Conservation (phyloP, 2,888 invertebrate genomes). For the Drosophila birchii region DNA sequence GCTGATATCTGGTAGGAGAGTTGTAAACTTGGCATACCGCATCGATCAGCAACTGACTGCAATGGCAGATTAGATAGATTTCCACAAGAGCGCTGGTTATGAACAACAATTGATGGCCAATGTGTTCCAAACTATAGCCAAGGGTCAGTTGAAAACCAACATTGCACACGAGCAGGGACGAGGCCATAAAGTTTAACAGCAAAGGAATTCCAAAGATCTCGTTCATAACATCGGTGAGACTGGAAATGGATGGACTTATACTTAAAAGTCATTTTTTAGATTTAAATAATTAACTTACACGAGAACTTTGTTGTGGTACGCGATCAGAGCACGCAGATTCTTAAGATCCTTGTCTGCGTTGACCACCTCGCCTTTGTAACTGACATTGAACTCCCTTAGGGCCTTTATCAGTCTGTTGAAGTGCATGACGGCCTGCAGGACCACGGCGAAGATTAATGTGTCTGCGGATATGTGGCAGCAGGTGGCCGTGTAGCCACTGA, state of each 20-base stretch:
- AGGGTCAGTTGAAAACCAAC: constrained; percentile 5
- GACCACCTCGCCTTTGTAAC: neutral
- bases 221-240: neutral
- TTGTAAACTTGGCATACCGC: neutral
- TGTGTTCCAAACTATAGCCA: neutral
- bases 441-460: neutral
- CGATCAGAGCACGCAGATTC: neutral
- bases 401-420: neutral
- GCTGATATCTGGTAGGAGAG: neutral
- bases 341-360: neutral
- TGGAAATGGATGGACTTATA: neutral
- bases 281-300: neutral
- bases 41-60: constrained; percentile 8
- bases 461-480: neutral
- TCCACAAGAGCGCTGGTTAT: neutral
- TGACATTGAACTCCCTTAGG: neutral
- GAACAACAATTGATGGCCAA: neutral
- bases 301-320: neutral
- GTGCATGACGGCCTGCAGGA: constrained; percentile 3
- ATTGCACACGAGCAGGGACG: neutral
- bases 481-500: neutral
- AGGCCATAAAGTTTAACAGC: neutral
- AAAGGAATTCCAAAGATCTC: constrained; percentile 1
- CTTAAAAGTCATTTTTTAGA: neutral
- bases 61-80: neutral